These are phyloP conservation scores for Caenorhabditis macrosperma DNA, from an alignment of 2,888 invertebrate species.

Conservation along the genomic window DNA sequence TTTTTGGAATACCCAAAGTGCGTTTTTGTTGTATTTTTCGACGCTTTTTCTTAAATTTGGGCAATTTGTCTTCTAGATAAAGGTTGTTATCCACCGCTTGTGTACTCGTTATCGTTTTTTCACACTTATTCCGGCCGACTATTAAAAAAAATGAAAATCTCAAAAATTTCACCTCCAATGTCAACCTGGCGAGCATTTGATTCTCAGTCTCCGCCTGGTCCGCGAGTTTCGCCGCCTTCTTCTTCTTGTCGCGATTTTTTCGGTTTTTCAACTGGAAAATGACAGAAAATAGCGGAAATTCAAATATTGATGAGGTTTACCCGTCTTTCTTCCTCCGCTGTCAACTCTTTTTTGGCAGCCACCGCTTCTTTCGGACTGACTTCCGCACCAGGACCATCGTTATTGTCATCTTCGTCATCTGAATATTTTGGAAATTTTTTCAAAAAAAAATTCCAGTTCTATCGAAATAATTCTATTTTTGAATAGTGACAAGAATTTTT, in stretches of 20 bases:
- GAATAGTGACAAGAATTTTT: background rate
- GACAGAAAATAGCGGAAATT: background rate
- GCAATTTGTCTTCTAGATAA: too few species aligned
- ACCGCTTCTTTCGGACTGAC: too few species aligned
- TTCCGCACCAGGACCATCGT: too few species aligned
- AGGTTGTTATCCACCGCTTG: too few species aligned
- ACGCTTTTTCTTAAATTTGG: background rate
- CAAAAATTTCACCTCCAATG: slow-evolving; percentile 9
- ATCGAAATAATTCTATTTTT: background rate
- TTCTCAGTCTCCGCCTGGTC: slow-evolving; percentile 37
- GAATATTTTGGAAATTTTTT: background rate
- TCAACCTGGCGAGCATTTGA: slow-evolving; percentile 39
- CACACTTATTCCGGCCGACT: background rate
- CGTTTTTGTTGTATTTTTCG: background rate
- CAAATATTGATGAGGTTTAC: background rate
- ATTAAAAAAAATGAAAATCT: background rate
- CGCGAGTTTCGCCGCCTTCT: slow-evolving; percentile 23
- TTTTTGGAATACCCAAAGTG: too few species aligned
- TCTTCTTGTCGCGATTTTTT: slow-evolving; percentile 18
- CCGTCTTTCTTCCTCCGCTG: background rate
- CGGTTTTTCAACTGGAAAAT: background rate
- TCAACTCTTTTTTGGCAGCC: slow-evolving; percentile 15
- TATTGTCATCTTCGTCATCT: slow-evolving; percentile 27
- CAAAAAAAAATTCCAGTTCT: background rate
- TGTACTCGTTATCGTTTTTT: too few species aligned